Base-by-base conservation (phyloP, 2,113 vertebrate genomes). In the Zapornia atra region DNA sequence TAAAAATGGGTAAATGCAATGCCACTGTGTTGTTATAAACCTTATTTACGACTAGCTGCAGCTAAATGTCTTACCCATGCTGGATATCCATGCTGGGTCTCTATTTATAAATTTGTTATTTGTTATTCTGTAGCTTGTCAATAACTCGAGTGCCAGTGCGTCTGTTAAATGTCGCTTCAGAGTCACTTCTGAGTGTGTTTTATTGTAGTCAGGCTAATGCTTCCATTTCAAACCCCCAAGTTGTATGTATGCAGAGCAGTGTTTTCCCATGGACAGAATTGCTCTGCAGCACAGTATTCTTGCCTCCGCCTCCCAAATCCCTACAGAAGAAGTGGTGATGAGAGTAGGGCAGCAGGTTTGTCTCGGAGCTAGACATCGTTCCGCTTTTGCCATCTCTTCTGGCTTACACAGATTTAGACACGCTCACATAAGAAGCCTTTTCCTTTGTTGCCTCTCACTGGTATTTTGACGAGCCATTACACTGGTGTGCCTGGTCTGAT, bases 101-200 rank as follows among this genome's bases (percentile, higher is more conserved):
- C 94, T 96, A 90, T 96, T 96, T 96, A 91, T 94, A 96, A 87
- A 70, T 89, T 82, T 82, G 80, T 86, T 95, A 66, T 96, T 96
- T 95, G 59, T 92, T 46, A 46, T 46, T 96, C 88, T 77, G 78
- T 48, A 76, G 83, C 92, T 92, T 94, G 92, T 95, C 95, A 96
- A 91, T 95, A 95, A 44, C 65, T 65, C 26, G 34, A 79, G 72
- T 94, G 83, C 92, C 92, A 96, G 66, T 4, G 0, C 9, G 0
- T 94, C 95, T 96, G 88, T 80, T 96, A 88, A 96, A 92, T 91
- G 80, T 80, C 84, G 73, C 60, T 87, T 82, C 42, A 82, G 73
- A 91, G 44, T 79, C 75, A 63, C 42, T 94, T 95, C 53, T 86
- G 34, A 78, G 19, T 15, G 31, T 71, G 31, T 91, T 95, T 75